phyloP scores from a whole-genome alignment of 2,797 vertebrate species.

The Neostethus bicornis region DNA sequence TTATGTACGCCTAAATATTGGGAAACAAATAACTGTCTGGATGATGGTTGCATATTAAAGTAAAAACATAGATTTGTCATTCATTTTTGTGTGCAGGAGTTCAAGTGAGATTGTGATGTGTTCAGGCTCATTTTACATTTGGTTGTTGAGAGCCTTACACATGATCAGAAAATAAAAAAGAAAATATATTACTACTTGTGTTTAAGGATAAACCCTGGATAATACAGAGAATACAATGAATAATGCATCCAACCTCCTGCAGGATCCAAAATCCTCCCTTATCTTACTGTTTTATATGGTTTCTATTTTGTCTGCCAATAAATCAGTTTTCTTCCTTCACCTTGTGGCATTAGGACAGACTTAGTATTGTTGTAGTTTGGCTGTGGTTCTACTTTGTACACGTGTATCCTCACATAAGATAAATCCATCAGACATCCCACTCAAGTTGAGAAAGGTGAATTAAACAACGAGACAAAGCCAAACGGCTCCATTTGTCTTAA shows the following conservation, averaged over 20 bases:
- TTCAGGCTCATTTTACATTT: constrained; percentile 40
- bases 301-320: constrained; percentile 2
- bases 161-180: constrained; percentile 14
- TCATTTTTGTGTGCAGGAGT: not conserved
- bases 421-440: constrained; percentile 19
- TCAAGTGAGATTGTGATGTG: constrained; percentile 11
- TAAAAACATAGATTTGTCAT: constrained; percentile 24
- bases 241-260: constrained; percentile 15
- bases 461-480: not conserved
- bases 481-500: constrained; percentile 4
- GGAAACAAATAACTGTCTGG: constrained; percentile 44
- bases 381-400: not conserved
- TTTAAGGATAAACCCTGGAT: constrained; percentile 34
- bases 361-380: not conserved
- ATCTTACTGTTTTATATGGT: constrained; percentile 10
- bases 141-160: constrained; percentile 46
- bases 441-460: constrained; percentile 3
- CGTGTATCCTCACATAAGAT: not conserved
- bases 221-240: constrained; percentile 21
- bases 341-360: not conserved
- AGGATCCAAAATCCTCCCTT: constrained; percentile 10
- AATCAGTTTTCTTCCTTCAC: not conserved
- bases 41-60: constrained; percentile 25
- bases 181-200: constrained; percentile 19
- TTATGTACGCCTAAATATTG: constrained; percentile 38